Evolutionary conservation across 1,140 invertebrate species (phyloP).

Genomic region (Wasmannia auropunctata): DNA sequence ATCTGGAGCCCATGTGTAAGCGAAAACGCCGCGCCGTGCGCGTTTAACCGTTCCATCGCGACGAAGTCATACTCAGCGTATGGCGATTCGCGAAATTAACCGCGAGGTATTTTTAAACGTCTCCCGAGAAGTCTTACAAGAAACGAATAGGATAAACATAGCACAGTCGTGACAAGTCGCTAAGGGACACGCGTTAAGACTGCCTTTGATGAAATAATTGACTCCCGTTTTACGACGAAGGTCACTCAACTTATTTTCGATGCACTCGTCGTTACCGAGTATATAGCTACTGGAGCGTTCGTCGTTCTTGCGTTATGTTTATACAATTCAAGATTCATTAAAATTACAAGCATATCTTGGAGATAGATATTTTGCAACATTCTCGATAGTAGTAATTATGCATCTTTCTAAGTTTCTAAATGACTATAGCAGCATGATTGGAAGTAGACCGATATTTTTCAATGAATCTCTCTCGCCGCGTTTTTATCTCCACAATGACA

Average conservation of each 20-base stretch:
- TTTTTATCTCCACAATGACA: not conserved
- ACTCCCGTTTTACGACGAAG: not conserved
- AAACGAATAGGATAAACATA: conserved; percentile 25
- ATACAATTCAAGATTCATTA: not conserved
- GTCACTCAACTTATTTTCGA: not conserved
- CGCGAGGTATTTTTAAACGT: conserved; percentile 24
- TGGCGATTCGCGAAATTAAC: conserved; percentile 32
- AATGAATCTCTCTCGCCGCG: not conserved
- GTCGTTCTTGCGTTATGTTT: not conserved
- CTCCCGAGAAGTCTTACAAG: not conserved
- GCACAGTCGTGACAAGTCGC: not conserved
- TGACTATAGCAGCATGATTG: too few relatives aligned
- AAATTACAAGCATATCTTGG: not conserved
- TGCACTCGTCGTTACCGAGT: not conserved
- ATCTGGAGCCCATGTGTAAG: not conserved
- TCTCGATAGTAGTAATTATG: not conserved
- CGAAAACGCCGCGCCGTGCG: not conserved
- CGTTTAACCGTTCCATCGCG: not conserved
- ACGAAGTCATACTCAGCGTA: not conserved
- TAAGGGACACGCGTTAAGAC: not conserved
- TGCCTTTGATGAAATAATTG: conserved; percentile 22
- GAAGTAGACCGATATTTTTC: not conserved
- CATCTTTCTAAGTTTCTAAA: not conserved
- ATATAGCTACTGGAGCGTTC: not conserved
- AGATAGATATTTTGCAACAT: not conserved